phyloP scores from a whole-genome alignment of 1,140 invertebrate genomes.

The Lordiphosa collinella region DNA sequence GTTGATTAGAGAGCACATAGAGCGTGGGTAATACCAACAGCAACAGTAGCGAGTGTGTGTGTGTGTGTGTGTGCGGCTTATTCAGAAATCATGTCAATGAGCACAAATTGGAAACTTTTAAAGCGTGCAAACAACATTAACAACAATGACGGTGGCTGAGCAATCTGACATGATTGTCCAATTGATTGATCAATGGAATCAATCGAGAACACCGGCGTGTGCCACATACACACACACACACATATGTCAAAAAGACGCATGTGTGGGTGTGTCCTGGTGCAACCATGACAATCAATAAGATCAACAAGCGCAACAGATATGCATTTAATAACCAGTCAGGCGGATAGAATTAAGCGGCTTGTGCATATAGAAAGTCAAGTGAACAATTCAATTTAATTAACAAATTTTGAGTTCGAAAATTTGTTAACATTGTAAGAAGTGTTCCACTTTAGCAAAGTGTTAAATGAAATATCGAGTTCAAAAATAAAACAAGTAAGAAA shows the following conservation, averaged over 20 bases:
- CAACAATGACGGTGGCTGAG: background rate
- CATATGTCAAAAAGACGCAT: background rate
- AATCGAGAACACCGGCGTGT: conserved; percentile 1
- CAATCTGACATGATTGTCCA: background rate
- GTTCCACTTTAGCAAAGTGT: too few relatives aligned
- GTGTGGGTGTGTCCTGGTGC: conserved; percentile 12
- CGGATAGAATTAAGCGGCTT: background rate
- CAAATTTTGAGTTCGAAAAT: too few relatives aligned
- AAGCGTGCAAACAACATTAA: conserved; percentile 19
- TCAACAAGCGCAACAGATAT: background rate
- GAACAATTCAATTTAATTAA: background rate
- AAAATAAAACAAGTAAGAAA: too few relatives aligned
- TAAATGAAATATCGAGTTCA: too few relatives aligned
- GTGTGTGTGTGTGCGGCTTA: background rate
- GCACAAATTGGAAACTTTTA: conserved; percentile 57
- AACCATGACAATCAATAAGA: conserved; percentile 8
- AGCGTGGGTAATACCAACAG: conserved; percentile 32
- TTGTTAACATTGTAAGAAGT: too few relatives aligned
- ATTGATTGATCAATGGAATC: background rate
- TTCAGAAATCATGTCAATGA: conserved; percentile 64
- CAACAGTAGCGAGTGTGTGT: conserved; percentile 3
- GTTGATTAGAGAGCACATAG: conserved; percentile 40
- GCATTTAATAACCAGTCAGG: conserved; percentile 26
- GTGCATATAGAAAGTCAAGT: conserved; percentile 45
- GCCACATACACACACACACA: background rate